Percentiles rank a stretch among this genome's conserved stretches.
phyloP scores from a whole-genome alignment of 2,888 invertebrate genomes.

The Cyaniris semiargus region DNA sequence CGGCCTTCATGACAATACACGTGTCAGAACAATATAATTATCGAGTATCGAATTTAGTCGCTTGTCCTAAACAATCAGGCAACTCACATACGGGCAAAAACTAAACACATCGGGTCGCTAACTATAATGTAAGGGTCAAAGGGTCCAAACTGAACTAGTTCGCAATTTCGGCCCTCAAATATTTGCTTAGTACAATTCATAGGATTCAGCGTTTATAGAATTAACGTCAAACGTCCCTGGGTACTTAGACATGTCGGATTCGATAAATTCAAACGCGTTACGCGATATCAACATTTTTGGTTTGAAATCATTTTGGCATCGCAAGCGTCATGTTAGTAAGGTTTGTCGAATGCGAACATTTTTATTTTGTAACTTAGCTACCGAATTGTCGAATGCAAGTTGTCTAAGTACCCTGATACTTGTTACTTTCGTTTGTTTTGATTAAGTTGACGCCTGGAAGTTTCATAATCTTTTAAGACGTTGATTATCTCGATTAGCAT shows the following conservation, averaged over 20 bases:
- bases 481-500: not conserved
- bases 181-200: slow-evolving; percentile 47
- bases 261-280: not conserved
- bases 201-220: slow-evolving; percentile 37
- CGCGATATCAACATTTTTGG: no score
- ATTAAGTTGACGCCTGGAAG: not conserved
- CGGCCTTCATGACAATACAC: not conserved
- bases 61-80: slow-evolving; percentile 26
- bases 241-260: not conserved
- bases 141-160: slow-evolving; percentile 56
- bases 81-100: slow-evolving; percentile 39
- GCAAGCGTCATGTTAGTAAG: no score
- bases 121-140: slow-evolving; percentile 49
- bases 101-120: slow-evolving; percentile 56
- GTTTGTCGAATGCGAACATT: no score
- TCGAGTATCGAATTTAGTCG: not conserved
- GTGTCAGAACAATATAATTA: slow-evolving; percentile 2
- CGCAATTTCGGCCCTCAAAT: slow-evolving; percentile 49
- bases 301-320: no score
- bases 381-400: not conserved
- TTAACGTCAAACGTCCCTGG: slow-evolving; percentile 1
- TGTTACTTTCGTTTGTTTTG: slow-evolving; percentile 10
- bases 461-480: slow-evolving; percentile 16
- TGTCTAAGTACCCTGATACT: not conserved
- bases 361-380: not conserved